Base-by-base conservation (phyloP, 2,888 invertebrate species). In the Erannis defoliaria region DNA sequence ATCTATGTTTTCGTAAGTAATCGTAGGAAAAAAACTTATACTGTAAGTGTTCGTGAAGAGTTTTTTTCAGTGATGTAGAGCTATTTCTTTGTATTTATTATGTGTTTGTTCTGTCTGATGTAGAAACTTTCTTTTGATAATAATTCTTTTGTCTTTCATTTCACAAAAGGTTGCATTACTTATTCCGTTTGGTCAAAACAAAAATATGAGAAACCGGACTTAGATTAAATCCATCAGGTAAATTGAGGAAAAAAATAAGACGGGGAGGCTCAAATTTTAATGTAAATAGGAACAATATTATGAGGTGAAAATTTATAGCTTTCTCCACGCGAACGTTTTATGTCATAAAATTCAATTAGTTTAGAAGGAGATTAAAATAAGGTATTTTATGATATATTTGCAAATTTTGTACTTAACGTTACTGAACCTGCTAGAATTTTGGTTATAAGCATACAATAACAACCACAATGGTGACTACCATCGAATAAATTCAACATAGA, bases 331-430 rank as follows among this genome's bases (percentile, higher is more conserved):
- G 31, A 55, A 42, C 29, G 46, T 49, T 50, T 42, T 8, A 23
- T 19, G 21, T 55, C 59, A 48, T 59, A 48, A 55, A 50, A 58
- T 55, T 55, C 51, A 63, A 58, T 62, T 62, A 58, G 56, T 19
- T n/a, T 16, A 26, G 40, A 23, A 42, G 48, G 49, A 35, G 57
- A 53, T 62, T 57, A 42, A 43, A 35, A 33, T 18, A 42, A 21
- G 0, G 12, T 12, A 31, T n/a, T 19, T 19, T n/a, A 26, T 29
- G 18, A 29, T 40, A 8, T 56, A 16, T 33, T 38, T 26, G 23
- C 5, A 2, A 33, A 18, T 16, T n/a, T 37, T 16, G 2, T 37
- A 16, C 37, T 37, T 14, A 5, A 16, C 6, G 8, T 6, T n/a
- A n/a, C n/a, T n/a, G 1, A 16, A 12, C 2, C 19, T n/a, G n/a